phyloP scores from a whole-genome alignment of 2,113 vertebrate species.

The Saccopteryx leptura region DNA sequence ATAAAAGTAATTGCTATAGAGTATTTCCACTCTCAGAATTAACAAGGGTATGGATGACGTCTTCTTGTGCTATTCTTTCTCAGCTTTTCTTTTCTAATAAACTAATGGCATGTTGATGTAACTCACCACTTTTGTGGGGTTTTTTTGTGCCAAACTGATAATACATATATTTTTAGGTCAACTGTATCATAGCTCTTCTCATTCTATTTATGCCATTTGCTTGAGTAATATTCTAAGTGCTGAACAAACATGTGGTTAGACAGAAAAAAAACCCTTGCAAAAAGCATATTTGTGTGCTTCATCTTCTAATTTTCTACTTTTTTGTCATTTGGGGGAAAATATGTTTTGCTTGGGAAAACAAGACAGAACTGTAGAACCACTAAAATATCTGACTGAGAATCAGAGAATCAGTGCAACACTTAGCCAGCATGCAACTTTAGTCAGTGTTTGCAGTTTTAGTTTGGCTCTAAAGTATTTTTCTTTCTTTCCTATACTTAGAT shows the following conservation, averaged over 20 bases:
- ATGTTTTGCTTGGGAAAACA: background rate
- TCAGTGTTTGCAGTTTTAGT: background rate
- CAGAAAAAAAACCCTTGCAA: background rate
- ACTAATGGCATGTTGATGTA: background rate
- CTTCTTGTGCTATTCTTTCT: background rate
- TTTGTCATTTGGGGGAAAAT: background rate
- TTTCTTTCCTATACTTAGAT: background rate
- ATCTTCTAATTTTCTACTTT: background rate
- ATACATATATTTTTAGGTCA: background rate
- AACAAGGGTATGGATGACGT: background rate
- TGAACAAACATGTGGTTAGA: background rate
- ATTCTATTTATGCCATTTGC: background rate
- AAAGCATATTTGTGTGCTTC: background rate
- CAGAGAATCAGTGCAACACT: background rate
- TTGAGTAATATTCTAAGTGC: background rate
- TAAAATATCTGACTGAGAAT: background rate
- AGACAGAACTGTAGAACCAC: no score
- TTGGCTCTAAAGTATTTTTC: background rate
- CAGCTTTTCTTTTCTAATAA: background rate
- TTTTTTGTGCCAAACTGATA: background rate
- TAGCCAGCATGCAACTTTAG: background rate
- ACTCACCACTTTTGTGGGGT: background rate
- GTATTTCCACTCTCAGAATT: background rate
- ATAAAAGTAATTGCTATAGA: constrained; percentile 26
- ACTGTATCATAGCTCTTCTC: background rate